Evolutionary conservation across 1,140 invertebrate genomes (phyloP), one percentile per base, ranked within the genome.

Genomic region (Trichonephila clavipes): DNA sequence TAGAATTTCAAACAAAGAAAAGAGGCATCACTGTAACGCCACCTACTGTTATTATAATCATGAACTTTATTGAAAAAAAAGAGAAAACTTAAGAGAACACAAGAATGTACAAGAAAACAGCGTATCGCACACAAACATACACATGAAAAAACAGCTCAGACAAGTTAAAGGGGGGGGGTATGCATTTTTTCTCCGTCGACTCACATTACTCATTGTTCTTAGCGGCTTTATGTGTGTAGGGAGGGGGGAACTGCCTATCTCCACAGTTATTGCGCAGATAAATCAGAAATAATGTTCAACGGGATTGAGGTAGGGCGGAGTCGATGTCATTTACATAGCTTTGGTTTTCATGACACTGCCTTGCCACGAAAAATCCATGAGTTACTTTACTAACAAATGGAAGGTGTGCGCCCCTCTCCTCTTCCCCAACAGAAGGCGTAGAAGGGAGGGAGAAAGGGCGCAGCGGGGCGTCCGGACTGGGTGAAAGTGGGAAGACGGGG

Each of bases 301-400:
- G 77, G 82, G 61, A 61, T 59, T 77, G 51, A 81, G 72, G 66
- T n/a, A 61, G 90, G 90, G 90, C 59, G 90, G 90, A 62, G 59
- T 51, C 34, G 59, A 85, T 85, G 90, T 92, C 91, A 92, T 92
- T 92, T 92, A 92, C 91, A 92, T 92, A 92, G 83, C 82, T 92
- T 92, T 87, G 82, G 91, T 92, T 92, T 92, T 92, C 82, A 92
- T 87, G 83, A 87, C 64, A 64, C 64, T 19, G 83, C 28, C 64
- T 87, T 28, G 64, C 81, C 64, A 72, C 62, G 24, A 51, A 58
- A 77, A 77, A 72, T 72, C 88, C 14, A 16, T n/a, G 69, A 77
- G 66, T 77, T 81, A 72, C 77, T 83, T 62, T 77, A 83, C 89
- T 91, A 91, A 91, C 72, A 83, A 91, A 91, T 91, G 77, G 77